Base-by-base conservation (phyloP, 2,888 invertebrate genomes). In the Furcula furcula region DNA sequence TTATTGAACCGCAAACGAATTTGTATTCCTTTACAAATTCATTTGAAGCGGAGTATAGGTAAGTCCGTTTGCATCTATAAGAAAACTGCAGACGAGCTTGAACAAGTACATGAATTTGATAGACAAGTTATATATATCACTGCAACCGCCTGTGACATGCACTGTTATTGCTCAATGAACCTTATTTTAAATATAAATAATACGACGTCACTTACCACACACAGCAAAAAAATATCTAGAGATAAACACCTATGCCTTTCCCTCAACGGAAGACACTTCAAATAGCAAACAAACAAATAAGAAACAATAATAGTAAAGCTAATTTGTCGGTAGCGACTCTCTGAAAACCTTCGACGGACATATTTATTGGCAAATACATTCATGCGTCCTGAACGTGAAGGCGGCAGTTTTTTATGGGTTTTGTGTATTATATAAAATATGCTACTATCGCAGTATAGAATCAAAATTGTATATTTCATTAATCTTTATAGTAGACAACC, bases 281-380 rank as follows among this genome's bases (percentile, higher is more conserved):
- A 71, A 77, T 76, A 83, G 82, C 82, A 84, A 83, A 83, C 72
- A 70, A 79, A 83, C 68, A 71, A 68, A 55, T 57, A 70, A 64
- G 55, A 58, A 65, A 54, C 38, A 49, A 52, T 63, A 66, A 61
- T 58, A 57, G 55, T 56, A 76, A n/a, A 82, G 74, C 76, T 62
- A 59, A 56, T 65, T 71, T 73, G 76, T 65, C 71, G 52, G 54
- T 56, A 61, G 70, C 72, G 71, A 71, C 54, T 72, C 66, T 63
- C 55, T 53, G 58, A 56, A 56, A 61, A 55, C 60, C 45, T 53
- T 34, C 31, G 52, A 67, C 55, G 55, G 40, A 69, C 52, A 68
- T 76, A 81, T 84, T 86, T 87, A 87, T 87, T 87, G 87, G 86
- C 86, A 87, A 87, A 87, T 79, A 87, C 86, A 82, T 83, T 81